phyloP scores from a whole-genome alignment of 2,888 invertebrate species.

The Lithosia quadra region DNA sequence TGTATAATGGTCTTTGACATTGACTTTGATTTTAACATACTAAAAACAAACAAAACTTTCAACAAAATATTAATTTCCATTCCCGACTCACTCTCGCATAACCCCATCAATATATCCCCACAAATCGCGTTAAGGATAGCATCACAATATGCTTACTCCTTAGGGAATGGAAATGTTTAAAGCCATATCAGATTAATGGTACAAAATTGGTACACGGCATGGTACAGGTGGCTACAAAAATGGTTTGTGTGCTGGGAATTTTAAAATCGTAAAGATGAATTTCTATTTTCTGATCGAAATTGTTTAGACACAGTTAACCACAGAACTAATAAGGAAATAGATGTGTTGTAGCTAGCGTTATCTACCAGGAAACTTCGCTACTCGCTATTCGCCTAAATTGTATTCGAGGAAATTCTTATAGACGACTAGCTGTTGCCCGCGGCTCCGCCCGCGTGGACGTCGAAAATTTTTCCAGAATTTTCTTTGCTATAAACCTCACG shows the following conservation, averaged over 20 bases:
- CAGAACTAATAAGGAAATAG: too few species aligned
- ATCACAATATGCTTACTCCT: slow-evolving; percentile 37
- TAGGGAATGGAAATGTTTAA: slow-evolving; percentile 33
- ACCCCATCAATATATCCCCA: slow-evolving; percentile 31
- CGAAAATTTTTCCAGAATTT: too few species aligned
- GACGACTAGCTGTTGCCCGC: too few species aligned
- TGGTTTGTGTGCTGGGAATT: slow-evolving; percentile 20
- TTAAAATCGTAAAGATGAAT: slow-evolving; percentile 8
- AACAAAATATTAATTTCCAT: neutral
- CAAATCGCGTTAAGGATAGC: slow-evolving; percentile 51
- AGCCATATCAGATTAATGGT: slow-evolving; percentile 36
- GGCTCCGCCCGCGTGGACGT: too few species aligned
- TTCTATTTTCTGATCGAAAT: neutral
- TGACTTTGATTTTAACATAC: too few species aligned
- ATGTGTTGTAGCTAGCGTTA: too few species aligned
- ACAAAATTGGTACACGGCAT: slow-evolving; percentile 27
- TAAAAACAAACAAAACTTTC: slow-evolving; percentile 1
- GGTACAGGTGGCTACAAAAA: slow-evolving; percentile 29
- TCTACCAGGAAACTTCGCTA: too few species aligned
- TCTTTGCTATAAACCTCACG: too few species aligned
- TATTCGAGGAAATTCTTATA: too few species aligned
- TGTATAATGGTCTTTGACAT: too few species aligned
- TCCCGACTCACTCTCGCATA: slow-evolving; percentile 18
- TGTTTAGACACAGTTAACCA: too few species aligned
- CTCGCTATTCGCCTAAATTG: too few species aligned